Percentiles rank a stretch among this genome's conserved stretches.
phyloP scores from a whole-genome alignment of 2,113 vertebrate species.

The Cyanocitta stelleri region DNA sequence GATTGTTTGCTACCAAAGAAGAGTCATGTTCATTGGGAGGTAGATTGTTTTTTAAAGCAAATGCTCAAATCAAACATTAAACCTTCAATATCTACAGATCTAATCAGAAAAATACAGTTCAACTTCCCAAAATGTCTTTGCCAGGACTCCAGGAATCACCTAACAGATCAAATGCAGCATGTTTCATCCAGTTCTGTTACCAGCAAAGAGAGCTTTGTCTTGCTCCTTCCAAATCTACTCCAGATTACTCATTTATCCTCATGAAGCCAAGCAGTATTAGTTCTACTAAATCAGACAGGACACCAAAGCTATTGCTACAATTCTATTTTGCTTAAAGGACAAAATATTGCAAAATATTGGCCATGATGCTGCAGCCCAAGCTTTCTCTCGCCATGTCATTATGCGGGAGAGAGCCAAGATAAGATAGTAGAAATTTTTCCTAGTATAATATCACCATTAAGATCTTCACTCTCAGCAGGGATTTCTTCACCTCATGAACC shows the following conservation, averaged over 20 bases:
- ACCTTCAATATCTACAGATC: not conserved
- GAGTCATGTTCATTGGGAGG: not conserved
- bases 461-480: not conserved
- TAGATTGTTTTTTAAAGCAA: not conserved
- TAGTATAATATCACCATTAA: not conserved
- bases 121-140: not conserved
- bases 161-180: not conserved
- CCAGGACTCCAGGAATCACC: not conserved
- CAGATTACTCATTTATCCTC: not conserved
- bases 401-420: not conserved
- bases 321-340: not conserved
- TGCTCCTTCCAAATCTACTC: not conserved
- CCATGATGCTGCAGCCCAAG: not conserved
- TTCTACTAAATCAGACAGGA: not conserved
- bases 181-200: not conserved
- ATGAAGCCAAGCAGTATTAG: not conserved
- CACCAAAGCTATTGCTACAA: not conserved
- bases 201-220: not conserved
- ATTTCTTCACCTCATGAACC: not conserved
- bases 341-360: not conserved
- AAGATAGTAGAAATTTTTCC: not conserved
- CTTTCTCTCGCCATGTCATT: not conserved
- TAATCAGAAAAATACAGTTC: not conserved
- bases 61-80: not conserved
- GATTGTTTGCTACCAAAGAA: not conserved